Evolutionary conservation across 2,797 vertebrate genomes (phyloP).

Genomic region (Borostomias antarcticus): DNA sequence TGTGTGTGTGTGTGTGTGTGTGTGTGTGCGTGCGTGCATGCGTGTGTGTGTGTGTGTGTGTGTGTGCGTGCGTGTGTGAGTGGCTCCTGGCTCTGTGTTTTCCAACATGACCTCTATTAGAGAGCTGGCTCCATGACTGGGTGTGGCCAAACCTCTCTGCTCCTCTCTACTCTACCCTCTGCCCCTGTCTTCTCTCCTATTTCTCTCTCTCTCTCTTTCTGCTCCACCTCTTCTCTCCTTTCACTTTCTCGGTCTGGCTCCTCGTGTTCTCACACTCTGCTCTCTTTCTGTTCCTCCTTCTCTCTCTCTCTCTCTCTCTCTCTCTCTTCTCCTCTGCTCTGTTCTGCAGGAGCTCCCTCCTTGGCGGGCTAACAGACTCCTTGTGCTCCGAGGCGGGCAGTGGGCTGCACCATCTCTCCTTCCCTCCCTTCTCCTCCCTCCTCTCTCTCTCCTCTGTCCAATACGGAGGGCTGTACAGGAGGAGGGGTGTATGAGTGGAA

Average conservation of each 20-base stretch:
- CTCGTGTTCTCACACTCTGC: conserved; percentile 4
- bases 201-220: neutral
- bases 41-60: neutral
- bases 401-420: conserved; percentile 10
- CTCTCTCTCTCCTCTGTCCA: too few species aligned
- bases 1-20: neutral
- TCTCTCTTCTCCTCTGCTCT: conserved; percentile 14
- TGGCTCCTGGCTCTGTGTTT: neutral
- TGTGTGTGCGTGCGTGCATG: neutral
- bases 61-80: neutral
- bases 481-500: too few species aligned
- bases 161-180: neutral
- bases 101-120: conserved; percentile 17
- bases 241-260: neutral
- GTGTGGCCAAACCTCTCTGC: conserved; percentile 1
- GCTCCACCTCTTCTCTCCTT: conserved; percentile 15
- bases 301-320: conserved; percentile 14
- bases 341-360: too few species aligned
- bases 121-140: conserved; percentile 10
- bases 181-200: neutral
- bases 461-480: too few species aligned
- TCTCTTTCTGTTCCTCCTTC: neutral
- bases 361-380: neutral
- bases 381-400: too few species aligned
- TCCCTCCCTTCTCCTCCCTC: neutral